Base-by-base conservation (phyloP, 2,888 invertebrate genomes). In the Suillia variegata region DNA sequence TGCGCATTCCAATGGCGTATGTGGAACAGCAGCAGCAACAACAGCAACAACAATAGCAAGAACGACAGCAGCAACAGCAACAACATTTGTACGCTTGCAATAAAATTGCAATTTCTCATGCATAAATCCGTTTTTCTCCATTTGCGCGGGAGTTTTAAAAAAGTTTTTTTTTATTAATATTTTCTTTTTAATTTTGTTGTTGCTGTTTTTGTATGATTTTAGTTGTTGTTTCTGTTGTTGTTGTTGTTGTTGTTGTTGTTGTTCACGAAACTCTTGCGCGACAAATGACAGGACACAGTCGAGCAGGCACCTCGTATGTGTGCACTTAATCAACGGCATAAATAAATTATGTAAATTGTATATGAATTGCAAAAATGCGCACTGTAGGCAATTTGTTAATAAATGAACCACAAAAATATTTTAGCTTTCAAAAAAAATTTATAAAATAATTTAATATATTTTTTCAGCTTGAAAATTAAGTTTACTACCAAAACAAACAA, bases 281-380 rank as follows among this genome's bases (percentile, higher is more conserved):
- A 12, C 3, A 6, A 18, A 6, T 48, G 48, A 50, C 15, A 50
- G 12, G n/a, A 13, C 3, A 8, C n/a, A 2, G 24, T 20, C n/a
- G n/a, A n/a, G n/a, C n/a, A n/a, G n/a, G 45, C 45, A 18, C 20
- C 45, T 20, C 18, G 45, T 45, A 20, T 20, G 18, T 4, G 24
- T 13, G 24, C 61, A 61, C 61, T 58, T 61, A 64, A 66, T 66
- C 63, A 67, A 64, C 62, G 58, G 50, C 56, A 61, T 62, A 63
- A 66, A 67, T 63, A 56, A 53, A 64, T 64, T 62, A 67, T 67
- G 56, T 56, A 61, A 63, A 61, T 62, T 60, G 42, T 62, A 58
- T 55, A 59, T 61, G 62, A 63, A 63, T 62, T 64, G 54, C 34
- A 62, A 60, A 59, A 63, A 54, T 57, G 47, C n/a, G 38, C 10